Evolutionary conservation across 2,888 invertebrate species (phyloP).

Genomic region (Hyalella azteca): DNA sequence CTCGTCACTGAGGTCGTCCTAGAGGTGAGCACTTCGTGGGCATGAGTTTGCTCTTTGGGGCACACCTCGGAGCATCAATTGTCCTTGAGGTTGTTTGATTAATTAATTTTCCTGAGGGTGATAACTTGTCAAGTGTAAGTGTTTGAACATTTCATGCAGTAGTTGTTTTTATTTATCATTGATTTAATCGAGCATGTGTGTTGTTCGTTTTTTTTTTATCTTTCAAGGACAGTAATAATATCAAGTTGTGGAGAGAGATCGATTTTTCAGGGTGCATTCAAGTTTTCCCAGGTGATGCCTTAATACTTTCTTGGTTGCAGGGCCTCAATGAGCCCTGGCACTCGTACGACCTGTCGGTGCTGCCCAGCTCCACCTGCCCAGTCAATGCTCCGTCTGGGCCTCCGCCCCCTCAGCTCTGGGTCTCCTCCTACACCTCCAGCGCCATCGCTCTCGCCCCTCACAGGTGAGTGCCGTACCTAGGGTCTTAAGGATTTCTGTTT

Average conservation of each 20-base stretch:
- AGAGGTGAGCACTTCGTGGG: neutral
- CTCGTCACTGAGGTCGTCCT: conserved; percentile 47
- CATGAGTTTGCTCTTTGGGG: no score
- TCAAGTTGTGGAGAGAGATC: neutral
- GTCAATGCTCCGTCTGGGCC: neutral
- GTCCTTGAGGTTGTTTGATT: no score
- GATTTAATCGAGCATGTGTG: neutral
- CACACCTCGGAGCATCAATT: no score
- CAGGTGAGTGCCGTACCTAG: no score
- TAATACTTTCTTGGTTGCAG: neutral
- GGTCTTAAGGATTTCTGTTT: no score
- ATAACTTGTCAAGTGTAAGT: neutral
- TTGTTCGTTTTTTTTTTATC: neutral
- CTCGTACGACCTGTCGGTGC: conserved; percentile 42
- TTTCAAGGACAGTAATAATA: neutral
- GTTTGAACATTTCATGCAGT: neutral
- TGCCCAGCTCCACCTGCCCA: conserved; percentile 38
- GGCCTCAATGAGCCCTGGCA: conserved; percentile 53
- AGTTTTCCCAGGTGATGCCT: neutral
- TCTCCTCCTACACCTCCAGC: conserved; percentile 5
- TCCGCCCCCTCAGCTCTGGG: neutral
- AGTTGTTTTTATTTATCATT: neutral
- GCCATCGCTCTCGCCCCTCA: neutral
- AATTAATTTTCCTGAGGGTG: neutral
- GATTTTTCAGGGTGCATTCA: neutral